Percentiles rank a stretch among this genome's conserved stretches.
Evolutionary conservation across 2,113 vertebrate genomes (phyloP).

Genomic region (Pagrus major): DNA sequence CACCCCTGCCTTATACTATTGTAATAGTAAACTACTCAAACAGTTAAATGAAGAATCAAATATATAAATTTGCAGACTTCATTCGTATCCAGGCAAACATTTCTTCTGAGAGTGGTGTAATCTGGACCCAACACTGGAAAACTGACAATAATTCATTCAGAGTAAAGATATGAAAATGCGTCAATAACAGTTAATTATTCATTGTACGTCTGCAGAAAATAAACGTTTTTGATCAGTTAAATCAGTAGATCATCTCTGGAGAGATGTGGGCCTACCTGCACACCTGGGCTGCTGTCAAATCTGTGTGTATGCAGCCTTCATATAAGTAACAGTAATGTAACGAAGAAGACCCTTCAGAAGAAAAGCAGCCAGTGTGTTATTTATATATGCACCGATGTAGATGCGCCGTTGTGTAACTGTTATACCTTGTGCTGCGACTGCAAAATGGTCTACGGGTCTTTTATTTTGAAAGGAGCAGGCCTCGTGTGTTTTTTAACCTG

Average conservation of each 20-base stretch:
- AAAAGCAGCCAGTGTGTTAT: background rate
- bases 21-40: too few relatives aligned
- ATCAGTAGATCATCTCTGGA: background rate
- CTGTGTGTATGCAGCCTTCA: background rate
- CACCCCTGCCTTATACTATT: too few relatives aligned
- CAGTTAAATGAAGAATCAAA: background rate
- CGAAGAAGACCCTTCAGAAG: background rate
- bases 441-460: background rate
- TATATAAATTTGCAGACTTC: background rate
- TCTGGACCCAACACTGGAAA: background rate
- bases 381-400: background rate
- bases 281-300: background rate
- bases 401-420: too few relatives aligned
- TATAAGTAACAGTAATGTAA: background rate
- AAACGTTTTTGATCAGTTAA: background rate
- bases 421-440: background rate
- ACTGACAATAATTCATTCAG: background rate
- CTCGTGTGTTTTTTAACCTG: slow-evolving; percentile 28
- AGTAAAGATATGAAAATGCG: background rate
- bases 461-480: slow-evolving; percentile 64
- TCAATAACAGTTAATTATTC: background rate
- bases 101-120: background rate
- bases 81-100: background rate
- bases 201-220: background rate
- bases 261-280: background rate